These are phyloP conservation scores for Hesperophylax magnus DNA, from an alignment of 1,140 invertebrate species.

Conservation along the genomic window DNA sequence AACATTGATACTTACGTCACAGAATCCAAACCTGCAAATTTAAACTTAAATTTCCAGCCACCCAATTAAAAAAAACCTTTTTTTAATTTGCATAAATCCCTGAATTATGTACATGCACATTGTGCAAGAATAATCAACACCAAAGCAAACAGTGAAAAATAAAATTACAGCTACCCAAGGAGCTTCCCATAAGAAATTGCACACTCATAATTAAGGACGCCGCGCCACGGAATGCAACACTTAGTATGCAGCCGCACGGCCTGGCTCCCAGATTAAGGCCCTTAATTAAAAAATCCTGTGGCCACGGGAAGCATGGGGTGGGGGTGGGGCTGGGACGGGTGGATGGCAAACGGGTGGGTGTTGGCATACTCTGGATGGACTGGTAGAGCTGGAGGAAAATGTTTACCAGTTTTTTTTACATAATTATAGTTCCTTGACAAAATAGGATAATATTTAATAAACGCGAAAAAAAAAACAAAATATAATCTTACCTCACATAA, in stretches of 20 bases:
- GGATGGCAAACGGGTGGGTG: background rate
- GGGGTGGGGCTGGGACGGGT: conserved; percentile 6
- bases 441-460: too few species aligned
- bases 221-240: conserved; percentile 34
- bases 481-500: too few species aligned
- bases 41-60: background rate
- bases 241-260: conserved; percentile 54
- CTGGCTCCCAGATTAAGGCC: conserved; percentile 49
- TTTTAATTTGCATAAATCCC: background rate
- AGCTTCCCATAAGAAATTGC: conserved; percentile 34
- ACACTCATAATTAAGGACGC: conserved; percentile 24
- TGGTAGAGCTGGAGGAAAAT: too few species aligned
- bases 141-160: conserved; percentile 2
- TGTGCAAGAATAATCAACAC: background rate
- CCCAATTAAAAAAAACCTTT: background rate
- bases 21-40: background rate
- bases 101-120: background rate
- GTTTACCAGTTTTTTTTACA: too few species aligned
- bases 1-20: too few species aligned
- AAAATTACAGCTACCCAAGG: conserved; percentile 9
- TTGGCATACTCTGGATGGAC: too few species aligned
- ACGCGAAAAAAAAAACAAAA: too few species aligned
- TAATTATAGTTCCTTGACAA: too few species aligned
- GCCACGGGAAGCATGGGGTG: background rate
- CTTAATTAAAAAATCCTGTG: conserved; percentile 56